Base-by-base conservation (phyloP, 2,113 vertebrate species). In the Epinephelus fuscoguttatus region DNA sequence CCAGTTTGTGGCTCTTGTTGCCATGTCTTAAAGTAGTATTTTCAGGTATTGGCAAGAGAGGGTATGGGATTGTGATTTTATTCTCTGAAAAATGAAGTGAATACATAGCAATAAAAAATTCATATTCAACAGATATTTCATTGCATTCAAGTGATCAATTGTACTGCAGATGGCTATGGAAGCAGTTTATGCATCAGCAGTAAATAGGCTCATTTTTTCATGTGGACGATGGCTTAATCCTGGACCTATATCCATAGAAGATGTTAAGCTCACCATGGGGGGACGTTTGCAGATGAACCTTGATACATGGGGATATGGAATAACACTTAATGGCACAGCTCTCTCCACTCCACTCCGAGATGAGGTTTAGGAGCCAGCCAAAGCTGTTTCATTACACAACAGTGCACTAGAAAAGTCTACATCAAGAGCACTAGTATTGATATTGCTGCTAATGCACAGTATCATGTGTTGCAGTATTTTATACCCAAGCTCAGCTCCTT, bases 241-340 rank as follows among this genome's bases (percentile, higher is more conserved):
- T n/a, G 60, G 30, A 80, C 67, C 62, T 89, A 77, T 89, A 88
- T 86, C 68, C 53, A 45, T 45, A 70, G 76, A 47, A 75, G 84
- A 84, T 70, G 72, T 67, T 85, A 84, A 84, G 80, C 71, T 84
- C 72, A 67, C 70, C 11, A 68, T 45, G 15, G 72, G 53, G 53
- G 60, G 84, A 91, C 71, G 80, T 90, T 85, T 89, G 75, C 77
- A 37, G 33, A 47, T 82, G 76, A 88, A 89, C 76, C 69, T 66
- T 50, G 76, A 88, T 86, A 73, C 70, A 73, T 82, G 60, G 11
- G 37, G 80, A 78, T 80, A 89, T 68, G 55, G 76, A 77, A 89
- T 81, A 78, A 53, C 76, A 64, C 47, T 76, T 84, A 84, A 78
- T 76, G 76, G 69, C 55, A 67, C 6, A 14, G 64, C 78, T 84